Conservation (phyloP, 1,140 invertebrate species). For the Fopius arisanus region DNA sequence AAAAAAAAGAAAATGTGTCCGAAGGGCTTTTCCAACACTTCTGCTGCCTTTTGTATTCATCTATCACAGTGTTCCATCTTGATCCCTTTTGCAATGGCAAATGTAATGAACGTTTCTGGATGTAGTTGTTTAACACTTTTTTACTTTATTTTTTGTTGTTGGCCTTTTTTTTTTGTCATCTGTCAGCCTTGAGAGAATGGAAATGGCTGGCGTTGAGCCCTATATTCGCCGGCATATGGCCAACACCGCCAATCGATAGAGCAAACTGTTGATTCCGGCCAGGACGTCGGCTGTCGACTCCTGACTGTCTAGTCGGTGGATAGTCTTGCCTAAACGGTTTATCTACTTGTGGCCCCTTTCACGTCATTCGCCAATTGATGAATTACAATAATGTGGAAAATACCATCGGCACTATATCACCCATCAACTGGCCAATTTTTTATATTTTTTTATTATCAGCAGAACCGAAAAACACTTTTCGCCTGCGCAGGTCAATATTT, state of each 20-base stretch:
- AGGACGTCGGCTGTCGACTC: slow-evolving; percentile 39
- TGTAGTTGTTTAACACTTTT: neutral
- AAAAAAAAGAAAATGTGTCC: too few relatives aligned
- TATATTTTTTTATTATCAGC: too few relatives aligned
- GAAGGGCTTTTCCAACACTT: neutral
- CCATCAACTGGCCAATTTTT: too few relatives aligned
- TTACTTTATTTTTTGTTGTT: too few relatives aligned
- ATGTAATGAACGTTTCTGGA: neutral
- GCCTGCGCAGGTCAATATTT: too few relatives aligned
- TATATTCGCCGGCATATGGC: slow-evolving; percentile 37
- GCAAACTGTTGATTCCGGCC: slow-evolving; percentile 62
- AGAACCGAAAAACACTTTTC: too few relatives aligned
- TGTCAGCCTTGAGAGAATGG: slow-evolving; percentile 22
- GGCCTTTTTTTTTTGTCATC: slow-evolving; percentile 6
- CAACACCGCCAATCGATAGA: slow-evolving; percentile 55
- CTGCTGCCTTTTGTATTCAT: neutral
- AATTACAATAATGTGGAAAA: neutral
- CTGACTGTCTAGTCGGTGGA: slow-evolving; percentile 1
- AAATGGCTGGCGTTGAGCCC: slow-evolving; percentile 22
- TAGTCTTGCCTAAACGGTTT: neutral
- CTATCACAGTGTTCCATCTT: neutral
- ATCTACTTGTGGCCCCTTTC: neutral
- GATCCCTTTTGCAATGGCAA: neutral
- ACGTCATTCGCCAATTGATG: neutral
- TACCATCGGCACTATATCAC: too few relatives aligned